Percentiles rank a stretch among this genome's conserved stretches.
Evolutionary conservation across 2,888 invertebrate species (phyloP).

Genomic region (Caenorhabditis sp.): DNA sequence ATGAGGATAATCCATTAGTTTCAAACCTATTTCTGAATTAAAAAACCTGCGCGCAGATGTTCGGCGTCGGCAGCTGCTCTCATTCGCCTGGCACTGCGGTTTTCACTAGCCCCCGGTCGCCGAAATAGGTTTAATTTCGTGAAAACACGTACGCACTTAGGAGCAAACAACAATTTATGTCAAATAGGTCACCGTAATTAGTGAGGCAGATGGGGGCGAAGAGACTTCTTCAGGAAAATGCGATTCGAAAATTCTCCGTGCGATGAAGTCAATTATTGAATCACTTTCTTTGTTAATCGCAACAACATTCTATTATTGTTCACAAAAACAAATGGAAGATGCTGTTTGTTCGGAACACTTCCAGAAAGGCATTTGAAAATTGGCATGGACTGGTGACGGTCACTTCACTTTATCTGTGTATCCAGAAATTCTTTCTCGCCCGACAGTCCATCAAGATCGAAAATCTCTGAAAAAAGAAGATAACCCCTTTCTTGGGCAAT

Average conservation of each 20-base stretch:
- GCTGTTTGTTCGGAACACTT: slow-evolving; percentile 39
- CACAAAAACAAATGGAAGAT: slow-evolving; percentile 25
- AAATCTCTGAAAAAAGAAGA: slow-evolving; percentile 6
- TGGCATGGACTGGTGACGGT: no score
- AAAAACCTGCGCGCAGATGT: slow-evolving; percentile 55
- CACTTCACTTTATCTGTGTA: background rate
- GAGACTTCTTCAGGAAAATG: slow-evolving; percentile 30
- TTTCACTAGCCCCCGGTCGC: slow-evolving; percentile 30
- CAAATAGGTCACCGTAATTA: slow-evolving; percentile 52
- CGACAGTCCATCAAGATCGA: slow-evolving; percentile 18
- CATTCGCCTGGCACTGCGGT: slow-evolving; percentile 38
- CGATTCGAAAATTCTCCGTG: slow-evolving; percentile 18
- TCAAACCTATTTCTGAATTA: slow-evolving; percentile 48
- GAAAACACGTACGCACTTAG: slow-evolving; percentile 33
- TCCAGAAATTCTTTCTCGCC: slow-evolving; percentile 26
- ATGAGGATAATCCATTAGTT: slow-evolving; percentile 51
- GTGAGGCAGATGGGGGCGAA: slow-evolving; percentile 29
- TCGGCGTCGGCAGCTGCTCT: slow-evolving; percentile 36
- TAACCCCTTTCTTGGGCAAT: background rate
- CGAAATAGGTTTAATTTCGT: slow-evolving; percentile 36
- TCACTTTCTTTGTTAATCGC: slow-evolving; percentile 34
- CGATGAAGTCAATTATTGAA: slow-evolving; percentile 48
- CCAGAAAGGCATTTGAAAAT: slow-evolving; percentile 33
- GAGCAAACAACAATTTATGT: slow-evolving; percentile 28
- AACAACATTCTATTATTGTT: slow-evolving; percentile 28